Conservation (phyloP, 2,113 vertebrate species). For the Pollimyrus isidori region DNA sequence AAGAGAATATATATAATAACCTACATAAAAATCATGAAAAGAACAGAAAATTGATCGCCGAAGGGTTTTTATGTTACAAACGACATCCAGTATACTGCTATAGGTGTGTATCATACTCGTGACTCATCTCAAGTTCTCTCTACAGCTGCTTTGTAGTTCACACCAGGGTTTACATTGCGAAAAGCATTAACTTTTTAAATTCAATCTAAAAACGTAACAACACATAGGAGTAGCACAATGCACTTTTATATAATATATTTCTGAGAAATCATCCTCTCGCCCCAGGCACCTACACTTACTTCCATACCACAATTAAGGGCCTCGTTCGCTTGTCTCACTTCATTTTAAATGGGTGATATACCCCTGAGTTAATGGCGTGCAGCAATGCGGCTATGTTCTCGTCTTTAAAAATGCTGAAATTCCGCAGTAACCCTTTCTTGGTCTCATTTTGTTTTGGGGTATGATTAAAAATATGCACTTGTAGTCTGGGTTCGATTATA, state of each 20-base stretch:
- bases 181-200: background rate
- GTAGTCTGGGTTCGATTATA: background rate
- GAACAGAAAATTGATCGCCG: slow-evolving; percentile 3
- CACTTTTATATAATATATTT: background rate
- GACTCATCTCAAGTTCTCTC: slow-evolving; percentile 10
- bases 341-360: background rate
- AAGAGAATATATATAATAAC: slow-evolving; percentile 8
- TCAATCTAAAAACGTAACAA: background rate
- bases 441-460: background rate
- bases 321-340: background rate
- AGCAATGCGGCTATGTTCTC: background rate
- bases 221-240: background rate
- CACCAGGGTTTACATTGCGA: background rate
- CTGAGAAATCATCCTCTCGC: background rate
- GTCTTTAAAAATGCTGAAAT: background rate
- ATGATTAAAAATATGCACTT: background rate
- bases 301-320: background rate
- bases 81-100: background rate
- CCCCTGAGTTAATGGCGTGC: background rate
- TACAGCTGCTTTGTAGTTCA: background rate
- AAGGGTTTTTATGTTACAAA: background rate
- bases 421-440: background rate
- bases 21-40: background rate
- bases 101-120: background rate
- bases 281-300: background rate